Conservation (phyloP, 2,888 invertebrate genomes). For the Tenthredo mesomela region DNA sequence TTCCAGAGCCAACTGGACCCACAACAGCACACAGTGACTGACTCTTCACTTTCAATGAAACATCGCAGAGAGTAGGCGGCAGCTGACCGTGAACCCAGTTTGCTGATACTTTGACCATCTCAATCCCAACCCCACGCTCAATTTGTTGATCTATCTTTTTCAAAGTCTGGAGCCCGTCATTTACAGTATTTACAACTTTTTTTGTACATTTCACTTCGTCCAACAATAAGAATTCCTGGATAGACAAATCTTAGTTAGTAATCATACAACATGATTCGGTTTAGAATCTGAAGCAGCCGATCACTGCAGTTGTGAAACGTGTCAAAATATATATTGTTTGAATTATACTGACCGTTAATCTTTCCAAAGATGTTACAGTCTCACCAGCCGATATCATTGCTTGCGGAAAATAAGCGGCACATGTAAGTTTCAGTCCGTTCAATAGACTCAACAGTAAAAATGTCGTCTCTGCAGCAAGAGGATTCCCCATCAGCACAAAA, state of each 20-base stretch:
- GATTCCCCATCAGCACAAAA: constrained; percentile 77
- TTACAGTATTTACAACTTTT: neutral
- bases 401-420: constrained; percentile 83
- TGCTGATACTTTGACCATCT: constrained; percentile 63
- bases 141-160: neutral
- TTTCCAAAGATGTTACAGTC: constrained; percentile 80
- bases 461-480: constrained; percentile 74
- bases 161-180: neutral
- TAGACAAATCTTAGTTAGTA: neutral
- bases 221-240: constrained; percentile 68
- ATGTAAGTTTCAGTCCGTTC: constrained; percentile 82
- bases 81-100: constrained; percentile 70
- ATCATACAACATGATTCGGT: neutral
- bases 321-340: too few relatives aligned
- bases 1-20: constrained; percentile 86
- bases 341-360: constrained; percentile 80
- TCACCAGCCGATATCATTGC: constrained; percentile 79
- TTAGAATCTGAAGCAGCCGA: neutral
- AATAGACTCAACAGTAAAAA: constrained; percentile 83
- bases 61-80: constrained; percentile 77
- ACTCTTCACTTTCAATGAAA: constrained; percentile 76
- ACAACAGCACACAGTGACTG: constrained; percentile 81
- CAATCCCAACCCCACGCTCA: constrained; percentile 1
- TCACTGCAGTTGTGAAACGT: neutral
- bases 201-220: constrained; percentile 65